phyloP scores from a whole-genome alignment of 2,113 vertebrate species.

The Colossoma macropomum region DNA sequence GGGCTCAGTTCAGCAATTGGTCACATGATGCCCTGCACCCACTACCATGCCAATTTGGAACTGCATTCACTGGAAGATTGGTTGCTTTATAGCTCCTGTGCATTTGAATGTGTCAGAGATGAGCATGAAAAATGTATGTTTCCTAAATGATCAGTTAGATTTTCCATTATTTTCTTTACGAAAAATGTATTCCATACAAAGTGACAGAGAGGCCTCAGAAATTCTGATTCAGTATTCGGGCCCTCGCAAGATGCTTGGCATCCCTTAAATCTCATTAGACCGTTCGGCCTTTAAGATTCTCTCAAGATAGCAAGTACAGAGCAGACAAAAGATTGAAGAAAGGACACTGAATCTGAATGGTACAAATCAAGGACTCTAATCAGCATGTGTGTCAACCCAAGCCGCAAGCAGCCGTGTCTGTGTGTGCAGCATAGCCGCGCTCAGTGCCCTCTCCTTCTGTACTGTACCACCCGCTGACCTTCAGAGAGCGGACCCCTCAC shows the following conservation, averaged over 20 bases:
- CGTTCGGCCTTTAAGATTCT: neutral
- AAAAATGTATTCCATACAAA: constrained; percentile 3
- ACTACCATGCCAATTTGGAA: neutral
- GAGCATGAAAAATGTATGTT: neutral
- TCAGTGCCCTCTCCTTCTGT: constrained; percentile 43
- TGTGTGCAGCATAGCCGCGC: neutral
- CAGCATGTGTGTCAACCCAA: constrained; percentile 38
- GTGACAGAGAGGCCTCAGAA: neutral
- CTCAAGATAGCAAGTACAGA: neutral
- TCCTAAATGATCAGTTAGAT: neutral
- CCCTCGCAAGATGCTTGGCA: neutral
- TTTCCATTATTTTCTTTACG: neutral
- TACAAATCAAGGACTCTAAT: constrained; percentile 36
- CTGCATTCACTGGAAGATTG: constrained; percentile 1
- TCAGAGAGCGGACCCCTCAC: constrained; percentile 69
- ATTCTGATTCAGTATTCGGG: neutral
- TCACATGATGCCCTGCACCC: neutral
- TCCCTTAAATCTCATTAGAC: neutral
- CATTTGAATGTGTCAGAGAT: neutral
- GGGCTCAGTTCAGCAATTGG: neutral
- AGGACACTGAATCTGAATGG: constrained; percentile 21
- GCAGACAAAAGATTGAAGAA: constrained; percentile 52
- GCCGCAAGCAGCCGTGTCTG: constrained; percentile 2
- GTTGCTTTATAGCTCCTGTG: neutral
- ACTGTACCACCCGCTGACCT: constrained; percentile 76